Percentiles rank a stretch among this genome's conserved stretches.
Conservation (phyloP, 2,888 invertebrate genomes). For the Xanthorhoe designata region DNA sequence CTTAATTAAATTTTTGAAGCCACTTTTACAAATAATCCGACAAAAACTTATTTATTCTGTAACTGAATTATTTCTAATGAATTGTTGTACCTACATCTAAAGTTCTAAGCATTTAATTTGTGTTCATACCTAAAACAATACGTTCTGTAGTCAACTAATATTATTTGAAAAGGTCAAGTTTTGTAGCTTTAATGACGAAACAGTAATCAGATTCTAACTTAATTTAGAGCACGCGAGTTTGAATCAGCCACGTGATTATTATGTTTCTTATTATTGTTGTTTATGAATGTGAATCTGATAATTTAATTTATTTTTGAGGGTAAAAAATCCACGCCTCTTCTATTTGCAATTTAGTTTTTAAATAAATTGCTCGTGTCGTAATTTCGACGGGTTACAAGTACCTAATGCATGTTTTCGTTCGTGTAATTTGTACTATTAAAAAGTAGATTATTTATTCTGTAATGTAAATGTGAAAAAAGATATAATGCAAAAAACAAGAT, state of each 20-base stretch:
- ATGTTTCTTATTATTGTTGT: constrained; percentile 21
- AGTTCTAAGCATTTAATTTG: neutral
- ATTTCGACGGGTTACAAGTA: neutral
- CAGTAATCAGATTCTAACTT: constrained; percentile 22
- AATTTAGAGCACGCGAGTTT: constrained; percentile 26
- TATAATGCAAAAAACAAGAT: neutral
- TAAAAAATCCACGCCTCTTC: neutral
- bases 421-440: neutral
- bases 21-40: no score
- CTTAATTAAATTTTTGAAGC: no score
- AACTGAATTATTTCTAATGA: neutral
- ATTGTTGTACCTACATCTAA: no score
- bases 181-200: constrained; percentile 24
- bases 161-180: constrained; percentile 24
- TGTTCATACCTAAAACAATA: constrained; percentile 7
- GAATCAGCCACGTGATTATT: constrained; percentile 14
- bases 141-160: neutral
- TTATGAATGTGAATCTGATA: constrained; percentile 19
- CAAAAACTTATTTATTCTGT: no score
- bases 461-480: neutral
- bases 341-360: neutral
- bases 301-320: constrained; percentile 7
- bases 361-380: neutral
- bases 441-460: neutral
- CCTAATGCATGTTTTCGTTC: neutral